Percentiles rank a stretch among this genome's conserved stretches.
Evolutionary conservation across 2,888 invertebrate genomes (phyloP).

Genomic region (Agrochola macilenta): DNA sequence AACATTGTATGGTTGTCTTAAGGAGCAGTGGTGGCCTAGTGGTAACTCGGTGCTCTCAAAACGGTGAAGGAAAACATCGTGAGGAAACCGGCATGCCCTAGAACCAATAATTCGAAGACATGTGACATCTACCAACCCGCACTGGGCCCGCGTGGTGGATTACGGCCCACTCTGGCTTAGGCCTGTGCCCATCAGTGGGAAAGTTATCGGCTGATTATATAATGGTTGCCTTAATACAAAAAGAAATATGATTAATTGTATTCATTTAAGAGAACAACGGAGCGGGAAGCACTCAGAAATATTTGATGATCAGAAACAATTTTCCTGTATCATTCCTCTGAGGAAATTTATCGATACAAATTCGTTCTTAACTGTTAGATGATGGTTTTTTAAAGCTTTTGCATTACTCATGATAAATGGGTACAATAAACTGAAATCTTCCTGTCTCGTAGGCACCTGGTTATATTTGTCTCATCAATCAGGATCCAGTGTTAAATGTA

Average conservation of each 20-base stretch:
- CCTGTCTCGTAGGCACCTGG: background rate
- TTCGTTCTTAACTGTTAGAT: slow-evolving; percentile 20
- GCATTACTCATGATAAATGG: slow-evolving; percentile 9
- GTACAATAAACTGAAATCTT: background rate
- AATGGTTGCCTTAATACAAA: slow-evolving; percentile 16
- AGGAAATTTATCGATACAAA: slow-evolving; percentile 26
- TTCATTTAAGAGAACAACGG: slow-evolving; percentile 34
- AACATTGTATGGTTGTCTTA: slow-evolving; percentile 10
- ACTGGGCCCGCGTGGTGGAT: too few relatives aligned
- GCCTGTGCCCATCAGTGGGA: too few relatives aligned
- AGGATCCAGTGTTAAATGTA: background rate
- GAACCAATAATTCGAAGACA: too few relatives aligned
- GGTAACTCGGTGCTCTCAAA: too few relatives aligned
- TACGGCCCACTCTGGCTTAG: too few relatives aligned
- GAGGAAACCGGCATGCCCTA: too few relatives aligned
- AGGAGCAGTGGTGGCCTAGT: too few relatives aligned
- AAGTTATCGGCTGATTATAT: too few relatives aligned
- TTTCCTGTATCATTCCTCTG: slow-evolving; percentile 21
- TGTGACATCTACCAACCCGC: too few relatives aligned
- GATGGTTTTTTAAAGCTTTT: slow-evolving; percentile 22
- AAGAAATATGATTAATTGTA: slow-evolving; percentile 53
- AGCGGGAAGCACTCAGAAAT: slow-evolving; percentile 34
- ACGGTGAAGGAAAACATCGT: too few relatives aligned
- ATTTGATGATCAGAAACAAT: slow-evolving; percentile 27
- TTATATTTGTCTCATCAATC: background rate